Evolutionary conservation across 1,140 invertebrate species (phyloP), one percentile per base, ranked within the genome.

Genomic region (Papilio xuthus): DNA sequence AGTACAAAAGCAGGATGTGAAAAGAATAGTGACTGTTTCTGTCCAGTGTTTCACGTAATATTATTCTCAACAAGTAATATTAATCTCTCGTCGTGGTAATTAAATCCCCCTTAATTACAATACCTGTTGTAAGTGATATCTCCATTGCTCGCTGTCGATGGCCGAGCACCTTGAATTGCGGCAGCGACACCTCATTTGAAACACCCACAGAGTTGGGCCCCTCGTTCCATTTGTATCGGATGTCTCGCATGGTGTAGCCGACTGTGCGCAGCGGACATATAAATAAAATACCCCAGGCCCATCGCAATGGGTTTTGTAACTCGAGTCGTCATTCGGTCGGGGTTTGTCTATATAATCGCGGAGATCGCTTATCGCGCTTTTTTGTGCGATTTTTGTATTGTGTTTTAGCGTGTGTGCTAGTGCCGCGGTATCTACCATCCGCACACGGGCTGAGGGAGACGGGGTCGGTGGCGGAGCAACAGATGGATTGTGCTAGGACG

Each of bases 231-330:
- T 97, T 98, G 96, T 98, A 98, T 87, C 97, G 96, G 95, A 99
- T 99, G 96, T 99, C 98, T 94, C 97, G 96, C 98, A 98, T 99
- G 92, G 98, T 98, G 96, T 98, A 98, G 95, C 98, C 98, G 96
- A 98, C 98, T 99, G 96, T 94, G 95, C 92, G 91, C 89, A 93
- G 90, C 91, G 90, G 95, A 96, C 93, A 96, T 93, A 94, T 94
- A 95, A 94, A 95, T 96, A 94, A 95, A 95, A 95, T 92, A 94
- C 95, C 95, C 95, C 95, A 94, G 90, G 93, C 94, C 95, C 95
- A 95, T 96, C 94, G 93, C 94, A 95, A 94, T 95, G 95, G 95
- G 95, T 95, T 95, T 95, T 95, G 86, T 85, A 82, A 91, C 87
- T 89, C 94, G 94, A 94, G 87, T 93, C 88, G 82, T 91, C 84